phyloP scores from a whole-genome alignment of 2,113 vertebrate genomes.

The Myiagra hebetior region DNA sequence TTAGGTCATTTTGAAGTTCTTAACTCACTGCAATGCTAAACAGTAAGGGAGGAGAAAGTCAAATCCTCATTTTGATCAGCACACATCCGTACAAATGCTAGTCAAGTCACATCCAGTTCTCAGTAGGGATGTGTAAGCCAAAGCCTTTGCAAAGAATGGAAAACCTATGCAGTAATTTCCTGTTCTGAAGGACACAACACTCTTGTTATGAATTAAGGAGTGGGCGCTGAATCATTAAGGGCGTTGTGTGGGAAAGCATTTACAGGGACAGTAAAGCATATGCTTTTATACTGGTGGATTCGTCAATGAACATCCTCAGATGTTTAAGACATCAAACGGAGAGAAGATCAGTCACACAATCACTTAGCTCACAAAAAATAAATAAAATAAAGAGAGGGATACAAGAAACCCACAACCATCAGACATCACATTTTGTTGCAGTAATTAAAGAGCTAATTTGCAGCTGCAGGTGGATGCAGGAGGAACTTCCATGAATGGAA shows the following conservation, averaged over 20 bases:
- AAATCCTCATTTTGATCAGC: neutral
- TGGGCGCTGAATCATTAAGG: neutral
- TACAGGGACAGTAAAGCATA: neutral
- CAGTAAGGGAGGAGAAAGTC: neutral
- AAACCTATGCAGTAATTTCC: neutral
- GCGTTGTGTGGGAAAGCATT: neutral
- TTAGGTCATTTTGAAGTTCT: neutral
- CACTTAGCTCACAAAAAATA: neutral
- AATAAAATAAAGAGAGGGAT: neutral
- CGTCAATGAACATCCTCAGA: neutral
- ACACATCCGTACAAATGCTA: neutral
- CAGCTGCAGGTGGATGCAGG: neutral
- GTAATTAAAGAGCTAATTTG: neutral
- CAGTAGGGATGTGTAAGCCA: neutral
- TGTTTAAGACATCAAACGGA: neutral
- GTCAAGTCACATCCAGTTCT: neutral
- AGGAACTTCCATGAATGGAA: neutral
- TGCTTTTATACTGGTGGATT: neutral
- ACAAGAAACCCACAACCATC: neutral
- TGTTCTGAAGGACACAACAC: neutral
- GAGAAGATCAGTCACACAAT: neutral
- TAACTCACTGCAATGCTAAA: neutral
- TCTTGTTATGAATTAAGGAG: neutral
- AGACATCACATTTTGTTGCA: neutral
- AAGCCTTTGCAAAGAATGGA: neutral